Conservation (phyloP, 2,797 vertebrate genomes). For the Xiphophorus birchmanni region DNA sequence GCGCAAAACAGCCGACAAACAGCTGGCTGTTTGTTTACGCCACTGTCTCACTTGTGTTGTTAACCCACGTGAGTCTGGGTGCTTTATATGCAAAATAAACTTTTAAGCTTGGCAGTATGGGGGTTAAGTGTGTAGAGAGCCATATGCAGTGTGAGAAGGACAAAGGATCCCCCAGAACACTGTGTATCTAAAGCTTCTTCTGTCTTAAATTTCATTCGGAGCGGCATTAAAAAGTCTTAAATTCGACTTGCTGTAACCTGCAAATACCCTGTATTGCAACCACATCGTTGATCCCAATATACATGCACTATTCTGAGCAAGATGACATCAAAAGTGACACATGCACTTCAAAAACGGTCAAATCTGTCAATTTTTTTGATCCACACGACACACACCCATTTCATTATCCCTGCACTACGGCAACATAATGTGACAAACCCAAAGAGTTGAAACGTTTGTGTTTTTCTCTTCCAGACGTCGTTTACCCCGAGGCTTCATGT, state of each 20-base stretch:
- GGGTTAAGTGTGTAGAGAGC: too few species aligned
- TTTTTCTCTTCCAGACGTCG: conserved; percentile 1
- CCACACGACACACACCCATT: background rate
- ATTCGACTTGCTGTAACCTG: too few species aligned
- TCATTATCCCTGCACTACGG: background rate
- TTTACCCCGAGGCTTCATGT: conserved; percentile 55
- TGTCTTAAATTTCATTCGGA: too few species aligned
- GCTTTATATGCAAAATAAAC: background rate
- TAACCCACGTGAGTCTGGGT: too few species aligned
- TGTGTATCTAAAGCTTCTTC: too few species aligned
- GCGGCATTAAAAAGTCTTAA: too few species aligned
- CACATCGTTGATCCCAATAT: background rate
- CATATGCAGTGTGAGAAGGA: too few species aligned
- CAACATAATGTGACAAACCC: background rate
- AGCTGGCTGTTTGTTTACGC: too few species aligned
- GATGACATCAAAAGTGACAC: background rate
- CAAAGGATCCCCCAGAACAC: background rate
- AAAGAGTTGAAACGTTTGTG: background rate
- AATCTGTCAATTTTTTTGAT: background rate
- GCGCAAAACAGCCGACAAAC: too few species aligned
- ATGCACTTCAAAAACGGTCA: background rate
- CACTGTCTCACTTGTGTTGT: too few species aligned
- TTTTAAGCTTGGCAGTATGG: too few species aligned
- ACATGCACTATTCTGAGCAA: background rate
- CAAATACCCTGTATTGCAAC: background rate